Conservation (phyloP, 1,140 invertebrate species). For the Asobara japonica region DNA sequence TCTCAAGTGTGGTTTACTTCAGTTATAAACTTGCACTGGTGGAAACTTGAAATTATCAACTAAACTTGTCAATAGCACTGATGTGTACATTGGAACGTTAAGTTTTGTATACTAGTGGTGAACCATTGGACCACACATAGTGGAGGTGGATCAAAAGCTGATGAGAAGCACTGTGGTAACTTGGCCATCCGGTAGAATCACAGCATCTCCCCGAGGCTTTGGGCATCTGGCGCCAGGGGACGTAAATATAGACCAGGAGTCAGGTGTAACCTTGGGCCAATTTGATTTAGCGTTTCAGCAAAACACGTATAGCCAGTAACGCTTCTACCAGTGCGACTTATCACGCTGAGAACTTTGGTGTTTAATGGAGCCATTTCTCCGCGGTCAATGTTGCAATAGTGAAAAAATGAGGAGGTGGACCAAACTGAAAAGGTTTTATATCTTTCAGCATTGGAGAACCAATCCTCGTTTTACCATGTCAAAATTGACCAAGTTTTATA, state of each 20-base stretch:
- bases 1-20: background rate
- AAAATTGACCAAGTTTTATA: no score
- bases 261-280: constrained; percentile 33
- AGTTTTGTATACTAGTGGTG: background rate
- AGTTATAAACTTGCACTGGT: background rate
- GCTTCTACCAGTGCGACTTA: background rate
- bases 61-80: background rate
- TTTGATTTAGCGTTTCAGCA: constrained; percentile 4
- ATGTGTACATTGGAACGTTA: background rate
- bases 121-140: background rate
- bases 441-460: no score
- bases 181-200: constrained; percentile 12
- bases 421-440: no score
- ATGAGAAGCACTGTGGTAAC: background rate
- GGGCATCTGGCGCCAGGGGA: constrained; percentile 24
- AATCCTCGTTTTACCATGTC: no score
- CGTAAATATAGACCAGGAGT: constrained; percentile 27
- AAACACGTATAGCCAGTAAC: background rate
- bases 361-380: no score
- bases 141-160: constrained; percentile 22
- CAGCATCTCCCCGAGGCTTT: constrained; percentile 13
- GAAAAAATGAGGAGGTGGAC: no score
- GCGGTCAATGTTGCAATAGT: no score
- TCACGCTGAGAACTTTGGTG: background rate
- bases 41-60: background rate